A percentile compares a stretch with the other conserved stretches of the same genome.
Conservation (phyloP, 2,113 vertebrate species). For the Colinus virginianus region DNA sequence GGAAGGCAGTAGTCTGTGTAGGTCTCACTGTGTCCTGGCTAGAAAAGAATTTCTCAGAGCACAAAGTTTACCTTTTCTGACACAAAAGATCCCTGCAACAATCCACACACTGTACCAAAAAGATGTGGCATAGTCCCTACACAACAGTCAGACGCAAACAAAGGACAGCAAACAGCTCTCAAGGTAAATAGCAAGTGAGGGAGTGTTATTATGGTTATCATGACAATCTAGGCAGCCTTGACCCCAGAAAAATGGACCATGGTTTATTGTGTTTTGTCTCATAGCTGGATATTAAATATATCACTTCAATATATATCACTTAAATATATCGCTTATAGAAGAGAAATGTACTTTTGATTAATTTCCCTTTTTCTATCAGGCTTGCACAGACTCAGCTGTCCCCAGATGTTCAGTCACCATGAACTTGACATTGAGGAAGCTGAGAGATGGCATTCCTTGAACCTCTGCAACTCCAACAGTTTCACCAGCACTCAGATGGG, state of each 20-base stretch:
- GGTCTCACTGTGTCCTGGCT: not conserved
- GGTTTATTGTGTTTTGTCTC: not conserved
- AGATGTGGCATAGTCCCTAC: not conserved
- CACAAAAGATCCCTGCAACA: not conserved
- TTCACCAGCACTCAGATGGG: not conserved
- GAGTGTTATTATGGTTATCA: not conserved
- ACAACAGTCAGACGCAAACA: not conserved
- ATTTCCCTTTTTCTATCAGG: not conserved
- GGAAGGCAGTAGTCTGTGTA: conserved; percentile 36
- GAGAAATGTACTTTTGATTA: not conserved
- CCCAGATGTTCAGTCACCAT: not conserved
- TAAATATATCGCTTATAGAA: not conserved
- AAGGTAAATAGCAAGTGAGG: not conserved
- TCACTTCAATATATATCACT: not conserved
- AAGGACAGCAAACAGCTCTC: not conserved
- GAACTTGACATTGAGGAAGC: not conserved
- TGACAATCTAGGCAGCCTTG: not conserved
- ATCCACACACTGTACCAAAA: not conserved
- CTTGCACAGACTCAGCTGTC: not conserved
- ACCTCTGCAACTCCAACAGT: not conserved
- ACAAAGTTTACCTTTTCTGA: not conserved
- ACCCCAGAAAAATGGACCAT: not conserved
- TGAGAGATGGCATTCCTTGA: not conserved
- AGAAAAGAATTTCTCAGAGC: not conserved
- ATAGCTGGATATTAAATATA: not conserved